phyloP scores from a whole-genome alignment of 1,140 invertebrate species.

The Parasteatoda tepidariorum region DNA sequence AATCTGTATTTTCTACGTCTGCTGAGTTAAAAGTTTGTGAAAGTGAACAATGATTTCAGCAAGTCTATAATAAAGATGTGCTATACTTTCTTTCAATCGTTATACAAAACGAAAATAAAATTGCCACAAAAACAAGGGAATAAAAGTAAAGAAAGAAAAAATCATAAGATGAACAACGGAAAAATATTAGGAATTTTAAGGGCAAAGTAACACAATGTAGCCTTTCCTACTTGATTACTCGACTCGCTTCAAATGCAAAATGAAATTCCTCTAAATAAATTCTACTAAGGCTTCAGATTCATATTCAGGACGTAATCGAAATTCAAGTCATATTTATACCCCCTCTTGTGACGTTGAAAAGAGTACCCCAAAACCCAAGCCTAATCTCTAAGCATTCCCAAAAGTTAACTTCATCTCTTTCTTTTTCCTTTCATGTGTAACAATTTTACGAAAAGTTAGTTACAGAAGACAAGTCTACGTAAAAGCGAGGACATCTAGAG shows the following conservation, averaged over 20 bases:
- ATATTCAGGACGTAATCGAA: not conserved
- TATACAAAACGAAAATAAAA: too few species aligned
- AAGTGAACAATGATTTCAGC: too few species aligned
- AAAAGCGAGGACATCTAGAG: not conserved
- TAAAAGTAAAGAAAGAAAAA: too few species aligned
- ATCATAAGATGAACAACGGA: too few species aligned
- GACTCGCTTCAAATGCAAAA: not conserved
- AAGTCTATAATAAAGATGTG: too few species aligned
- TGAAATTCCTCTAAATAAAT: not conserved
- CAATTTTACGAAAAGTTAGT: not conserved
- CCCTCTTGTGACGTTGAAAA: not conserved
- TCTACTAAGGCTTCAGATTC: not conserved
- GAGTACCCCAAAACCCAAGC: not conserved
- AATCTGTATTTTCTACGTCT: too few species aligned
- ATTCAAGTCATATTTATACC: not conserved
- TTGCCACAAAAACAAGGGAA: too few species aligned
- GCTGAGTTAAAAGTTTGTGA: too few species aligned
- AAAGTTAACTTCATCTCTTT: slow-evolving; percentile 28
- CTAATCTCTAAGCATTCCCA: not conserved
- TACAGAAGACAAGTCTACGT: not conserved
- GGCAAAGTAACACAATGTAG: not conserved
- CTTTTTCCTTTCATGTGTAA: not conserved
- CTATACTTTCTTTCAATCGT: too few species aligned
- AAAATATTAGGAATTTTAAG: not conserved
- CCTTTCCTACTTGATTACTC: not conserved